These are phyloP conservation scores for Acleris emargana DNA, from an alignment of 2,888 invertebrate species.

Conservation along the genomic window DNA sequence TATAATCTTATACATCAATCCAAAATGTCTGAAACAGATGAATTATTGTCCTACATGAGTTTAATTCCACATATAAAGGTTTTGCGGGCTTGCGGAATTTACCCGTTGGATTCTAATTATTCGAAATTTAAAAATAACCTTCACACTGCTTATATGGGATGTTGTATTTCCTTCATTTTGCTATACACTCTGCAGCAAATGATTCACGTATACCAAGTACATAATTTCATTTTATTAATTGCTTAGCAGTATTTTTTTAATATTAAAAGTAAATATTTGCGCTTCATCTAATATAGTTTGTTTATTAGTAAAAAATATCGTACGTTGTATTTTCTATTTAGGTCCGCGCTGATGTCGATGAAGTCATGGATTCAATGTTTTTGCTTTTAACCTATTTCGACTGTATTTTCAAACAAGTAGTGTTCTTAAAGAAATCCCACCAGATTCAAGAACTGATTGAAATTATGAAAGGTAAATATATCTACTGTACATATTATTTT, in stretches of 20 bases:
- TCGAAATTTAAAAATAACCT: slow-evolving; percentile 44
- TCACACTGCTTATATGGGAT: slow-evolving; percentile 51
- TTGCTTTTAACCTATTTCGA: slow-evolving; percentile 59
- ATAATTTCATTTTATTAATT: background rate
- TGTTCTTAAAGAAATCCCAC: slow-evolving; percentile 50
- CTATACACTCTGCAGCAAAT: slow-evolving; percentile 56
- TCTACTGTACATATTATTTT: too few species aligned
- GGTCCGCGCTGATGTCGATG: slow-evolving; percentile 54
- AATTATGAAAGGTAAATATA: slow-evolving; percentile 52
- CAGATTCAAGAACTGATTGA: slow-evolving; percentile 53
- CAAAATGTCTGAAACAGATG: slow-evolving; percentile 30
- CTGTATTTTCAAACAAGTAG: slow-evolving; percentile 57
- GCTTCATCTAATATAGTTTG: too few species aligned
- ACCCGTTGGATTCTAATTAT: slow-evolving; percentile 48
- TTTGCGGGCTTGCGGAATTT: slow-evolving; percentile 51
- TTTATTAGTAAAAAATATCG: too few species aligned
- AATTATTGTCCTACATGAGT: slow-evolving; percentile 49
- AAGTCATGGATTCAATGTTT: slow-evolving; percentile 61
- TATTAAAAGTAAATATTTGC: too few species aligned
- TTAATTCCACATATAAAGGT: slow-evolving; percentile 52
- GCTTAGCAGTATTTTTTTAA: background rate
- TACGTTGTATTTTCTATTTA: slow-evolving; percentile 39
- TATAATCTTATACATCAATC: slow-evolving; percentile 5
- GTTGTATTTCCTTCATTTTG: slow-evolving; percentile 47
- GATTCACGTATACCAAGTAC: slow-evolving; percentile 57